Base-by-base conservation (phyloP, 2,113 vertebrate genomes). In the Gymnorhina tibicen region DNA sequence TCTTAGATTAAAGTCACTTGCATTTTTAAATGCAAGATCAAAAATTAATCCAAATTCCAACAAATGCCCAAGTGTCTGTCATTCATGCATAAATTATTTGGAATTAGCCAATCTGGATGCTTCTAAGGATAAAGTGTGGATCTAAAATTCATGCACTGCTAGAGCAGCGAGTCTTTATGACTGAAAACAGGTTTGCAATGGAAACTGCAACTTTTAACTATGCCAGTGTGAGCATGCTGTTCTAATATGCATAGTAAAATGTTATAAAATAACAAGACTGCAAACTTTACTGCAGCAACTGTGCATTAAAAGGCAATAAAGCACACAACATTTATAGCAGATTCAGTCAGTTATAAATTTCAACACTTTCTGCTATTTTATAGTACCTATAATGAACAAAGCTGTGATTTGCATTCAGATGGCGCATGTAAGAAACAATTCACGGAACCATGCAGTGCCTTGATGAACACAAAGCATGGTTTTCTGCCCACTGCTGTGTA, bases 301-400 rank as follows among this genome's bases (percentile, higher is more conserved):
- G 74, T 96, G 91, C 95, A 92, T 93, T 97, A 94, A 84, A 75
- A 96, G 76, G 82, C 91, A 89, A 96, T 97, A 97, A 97, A 97
- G 37, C 46, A 91, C 70, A 53, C 49, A 79, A 46, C 78, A 67
- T 95, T 97, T 92, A 96, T 92, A 89, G 69, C 76, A 96, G 94
- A 98, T 92, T 85, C 94, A 92, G 46, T 79, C 73, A 68, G 93
- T 87, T 94, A 78, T 76, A 93, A 97, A 98, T 97, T 96, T 94
- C 78, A 96, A 67, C 42, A 87, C 41, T 97, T 91, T 89, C 81
- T 85, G 89, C 64, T 91, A 50, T 96, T 97, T 97, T 97, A 97
- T 92, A 72, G 77, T n/a, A 50, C 67, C 85, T 68, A 73, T 97
- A 93, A 97, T 94, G 95, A 97, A 75, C 75, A 88, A 30, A 95